A percentile compares a stretch with the other conserved stretches of the same genome.
phyloP scores from a whole-genome alignment of 2,113 vertebrate genomes.

The Actenoides hombroni region DNA sequence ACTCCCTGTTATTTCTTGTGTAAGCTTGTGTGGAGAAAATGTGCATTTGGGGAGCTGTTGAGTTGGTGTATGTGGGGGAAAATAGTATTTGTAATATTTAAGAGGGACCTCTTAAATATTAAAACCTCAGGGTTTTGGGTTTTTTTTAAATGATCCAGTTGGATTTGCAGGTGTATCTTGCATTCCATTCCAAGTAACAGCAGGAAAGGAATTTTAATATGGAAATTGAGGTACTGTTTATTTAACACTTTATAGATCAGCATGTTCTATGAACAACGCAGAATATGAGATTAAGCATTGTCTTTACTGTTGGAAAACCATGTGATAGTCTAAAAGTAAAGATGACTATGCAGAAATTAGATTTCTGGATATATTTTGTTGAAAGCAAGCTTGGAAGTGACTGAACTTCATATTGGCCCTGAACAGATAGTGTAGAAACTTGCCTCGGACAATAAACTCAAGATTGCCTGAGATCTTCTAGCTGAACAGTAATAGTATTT shows the following conservation, averaged over 20 bases:
- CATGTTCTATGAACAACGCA: neutral
- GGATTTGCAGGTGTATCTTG: neutral
- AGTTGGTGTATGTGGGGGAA: neutral
- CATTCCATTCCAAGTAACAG: neutral
- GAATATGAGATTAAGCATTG: neutral
- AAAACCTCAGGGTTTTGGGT: neutral
- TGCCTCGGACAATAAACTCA: neutral
- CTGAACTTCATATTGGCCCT: neutral
- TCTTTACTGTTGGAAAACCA: neutral
- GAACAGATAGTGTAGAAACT: neutral
- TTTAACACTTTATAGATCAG: neutral
- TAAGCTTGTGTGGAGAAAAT: neutral
- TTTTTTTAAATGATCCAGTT: neutral
- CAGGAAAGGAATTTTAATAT: neutral
- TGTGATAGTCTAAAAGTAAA: neutral
- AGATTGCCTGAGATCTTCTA: neutral
- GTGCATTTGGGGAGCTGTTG: neutral
- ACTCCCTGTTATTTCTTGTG: neutral
- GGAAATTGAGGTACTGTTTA: neutral
- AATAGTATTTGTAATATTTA: neutral
- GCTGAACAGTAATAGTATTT: neutral
- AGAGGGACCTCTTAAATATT: neutral
- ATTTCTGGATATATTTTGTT: neutral
- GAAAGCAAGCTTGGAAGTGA: neutral
- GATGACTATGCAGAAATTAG: neutral